phyloP scores from a whole-genome alignment of 2,797 vertebrate genomes.

The Eulemur mongoz region DNA sequence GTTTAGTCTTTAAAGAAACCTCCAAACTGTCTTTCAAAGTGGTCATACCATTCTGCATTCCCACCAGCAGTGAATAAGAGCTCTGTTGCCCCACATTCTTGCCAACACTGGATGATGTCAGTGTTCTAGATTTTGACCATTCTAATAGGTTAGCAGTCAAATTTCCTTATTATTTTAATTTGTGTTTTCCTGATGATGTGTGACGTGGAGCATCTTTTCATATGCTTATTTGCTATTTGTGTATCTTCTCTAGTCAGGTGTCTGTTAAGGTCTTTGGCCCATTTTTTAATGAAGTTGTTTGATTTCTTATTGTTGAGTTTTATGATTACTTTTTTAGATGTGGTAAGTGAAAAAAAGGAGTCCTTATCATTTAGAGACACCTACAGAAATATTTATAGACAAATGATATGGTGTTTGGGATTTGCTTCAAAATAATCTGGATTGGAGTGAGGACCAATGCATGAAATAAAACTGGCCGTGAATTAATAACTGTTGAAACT shows the following conservation, averaged over 20 bases:
- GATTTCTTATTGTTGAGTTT: not conserved
- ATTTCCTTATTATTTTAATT: not conserved
- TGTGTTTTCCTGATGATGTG: not conserved
- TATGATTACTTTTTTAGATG: not conserved
- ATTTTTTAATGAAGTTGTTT: not conserved
- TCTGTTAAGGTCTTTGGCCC: not conserved
- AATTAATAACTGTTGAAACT: not conserved
- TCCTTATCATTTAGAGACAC: not conserved
- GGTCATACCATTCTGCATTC: not conserved
- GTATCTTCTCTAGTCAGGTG: not conserved
- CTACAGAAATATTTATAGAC: not conserved
- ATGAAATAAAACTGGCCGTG: not conserved
- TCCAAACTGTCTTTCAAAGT: not conserved
- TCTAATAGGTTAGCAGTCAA: too few relatives aligned
- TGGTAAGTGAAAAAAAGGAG: not conserved
- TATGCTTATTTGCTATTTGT: not conserved
- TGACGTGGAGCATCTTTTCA: not conserved
- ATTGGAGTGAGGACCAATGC: not conserved
- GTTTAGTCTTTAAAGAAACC: not conserved
- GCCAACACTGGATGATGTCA: not conserved
- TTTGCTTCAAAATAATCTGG: conserved; percentile 1
- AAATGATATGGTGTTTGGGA: not conserved
- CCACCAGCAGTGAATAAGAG: not conserved
- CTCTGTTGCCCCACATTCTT: not conserved
- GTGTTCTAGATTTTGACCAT: not conserved